Percentiles rank a stretch among this genome's conserved stretches.
Evolutionary conservation across 2,888 invertebrate species (phyloP).

Genomic region (Nebria salina): DNA sequence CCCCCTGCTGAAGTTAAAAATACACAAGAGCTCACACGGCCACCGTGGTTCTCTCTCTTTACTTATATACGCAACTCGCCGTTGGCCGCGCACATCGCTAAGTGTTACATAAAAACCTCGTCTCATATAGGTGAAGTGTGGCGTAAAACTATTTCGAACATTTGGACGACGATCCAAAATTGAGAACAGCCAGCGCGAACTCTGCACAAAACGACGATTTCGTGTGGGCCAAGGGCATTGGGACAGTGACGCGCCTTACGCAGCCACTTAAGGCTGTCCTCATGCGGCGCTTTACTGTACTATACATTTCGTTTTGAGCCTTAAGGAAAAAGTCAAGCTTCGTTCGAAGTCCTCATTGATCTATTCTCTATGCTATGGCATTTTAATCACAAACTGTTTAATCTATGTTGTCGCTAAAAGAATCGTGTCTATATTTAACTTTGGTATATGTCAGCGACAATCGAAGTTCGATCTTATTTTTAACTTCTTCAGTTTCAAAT

Average conservation of each 20-base stretch:
- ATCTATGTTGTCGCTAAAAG: neutral
- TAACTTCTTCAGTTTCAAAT: neutral
- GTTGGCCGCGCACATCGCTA: conserved; percentile 36
- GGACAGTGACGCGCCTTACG: neutral
- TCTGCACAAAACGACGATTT: conserved; percentile 5
- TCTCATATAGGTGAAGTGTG: conserved; percentile 45
- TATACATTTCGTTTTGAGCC: neutral
- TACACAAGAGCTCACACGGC: conserved; percentile 58
- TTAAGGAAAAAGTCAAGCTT: neutral
- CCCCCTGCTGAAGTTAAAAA: conserved; percentile 72
- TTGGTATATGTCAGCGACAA: neutral
- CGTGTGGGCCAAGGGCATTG: conserved; percentile 42
- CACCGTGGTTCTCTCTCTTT: conserved; percentile 49
- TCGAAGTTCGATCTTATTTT: neutral
- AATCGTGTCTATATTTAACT: neutral
- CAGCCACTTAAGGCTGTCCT: neutral
- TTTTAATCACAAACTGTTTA: neutral
- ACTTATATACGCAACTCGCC: conserved; percentile 28
- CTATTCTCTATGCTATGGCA: neutral
- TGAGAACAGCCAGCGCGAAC: neutral
- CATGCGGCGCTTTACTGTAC: conserved; percentile 53
- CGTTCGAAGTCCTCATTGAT: no score
- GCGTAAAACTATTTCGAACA: conserved; percentile 39
- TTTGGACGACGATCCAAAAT: conserved; percentile 10
- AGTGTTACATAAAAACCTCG: conserved; percentile 44